Conservation (phyloP, 2,113 vertebrate genomes). For the Pelobates fuscus region DNA sequence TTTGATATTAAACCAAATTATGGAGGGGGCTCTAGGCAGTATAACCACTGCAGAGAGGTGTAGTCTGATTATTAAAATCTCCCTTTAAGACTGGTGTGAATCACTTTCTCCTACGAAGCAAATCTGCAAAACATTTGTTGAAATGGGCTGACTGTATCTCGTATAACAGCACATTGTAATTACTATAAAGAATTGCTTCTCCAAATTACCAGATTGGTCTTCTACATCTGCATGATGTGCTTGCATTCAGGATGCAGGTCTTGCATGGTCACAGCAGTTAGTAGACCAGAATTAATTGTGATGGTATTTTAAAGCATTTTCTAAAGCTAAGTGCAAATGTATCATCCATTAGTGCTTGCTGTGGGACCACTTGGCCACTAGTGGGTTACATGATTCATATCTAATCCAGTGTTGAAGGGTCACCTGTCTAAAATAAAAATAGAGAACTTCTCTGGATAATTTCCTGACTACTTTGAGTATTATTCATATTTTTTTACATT, state of each 20-base stretch:
- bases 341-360: constrained; percentile 43
- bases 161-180: no score
- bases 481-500: constrained; percentile 36
- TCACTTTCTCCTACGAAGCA: no score
- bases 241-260: background rate
- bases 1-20: no score
- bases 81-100: no score
- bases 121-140: no score
- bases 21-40: no score
- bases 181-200: no score
- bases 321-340: constrained; percentile 48
- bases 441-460: constrained; percentile 25
- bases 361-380: constrained; percentile 21
- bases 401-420: constrained; percentile 40
- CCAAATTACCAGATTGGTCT: no score
- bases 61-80: no score
- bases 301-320: constrained; percentile 41
- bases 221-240: no score
- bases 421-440: constrained; percentile 46
- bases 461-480: constrained; percentile 16
- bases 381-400: constrained; percentile 47
- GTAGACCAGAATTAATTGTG: constrained; percentile 46
- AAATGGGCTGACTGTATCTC: no score
- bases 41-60: no score
- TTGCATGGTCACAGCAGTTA: constrained; percentile 30